phyloP scores from a whole-genome alignment of 2,113 vertebrate genomes.

The Propithecus coquereli region DNA sequence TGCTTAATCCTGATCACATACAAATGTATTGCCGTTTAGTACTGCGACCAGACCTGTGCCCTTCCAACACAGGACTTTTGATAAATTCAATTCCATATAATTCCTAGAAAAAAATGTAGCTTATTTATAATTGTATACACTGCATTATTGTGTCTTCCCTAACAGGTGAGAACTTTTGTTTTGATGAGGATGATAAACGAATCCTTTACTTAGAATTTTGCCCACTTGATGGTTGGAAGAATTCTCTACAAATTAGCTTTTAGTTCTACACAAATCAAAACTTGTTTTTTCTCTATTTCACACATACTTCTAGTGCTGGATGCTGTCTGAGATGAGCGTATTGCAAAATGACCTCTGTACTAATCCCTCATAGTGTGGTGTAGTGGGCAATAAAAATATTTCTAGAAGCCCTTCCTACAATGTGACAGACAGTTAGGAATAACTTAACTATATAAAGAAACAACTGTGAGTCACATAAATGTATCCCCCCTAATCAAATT shows the following conservation, averaged over 20 bases:
- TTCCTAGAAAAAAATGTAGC: not conserved
- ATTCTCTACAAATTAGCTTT: not conserved
- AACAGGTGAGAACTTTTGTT: not conserved
- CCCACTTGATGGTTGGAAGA: not conserved
- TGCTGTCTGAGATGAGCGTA: not conserved
- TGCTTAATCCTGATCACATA: not conserved
- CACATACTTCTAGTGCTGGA: not conserved
- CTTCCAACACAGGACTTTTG: not conserved
- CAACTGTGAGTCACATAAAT: not conserved
- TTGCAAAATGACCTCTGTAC: not conserved
- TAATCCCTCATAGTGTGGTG: not conserved
- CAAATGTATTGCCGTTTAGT: not conserved
- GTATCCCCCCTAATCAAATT: not conserved
- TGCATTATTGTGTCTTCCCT: not conserved
- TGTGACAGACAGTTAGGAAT: not conserved
- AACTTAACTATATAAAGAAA: not conserved
- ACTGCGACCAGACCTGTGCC: not conserved
- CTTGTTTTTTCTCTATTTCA: not conserved
- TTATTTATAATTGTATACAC: not conserved
- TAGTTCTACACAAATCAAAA: not conserved
- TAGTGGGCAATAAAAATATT: not conserved
- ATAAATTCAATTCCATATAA: not conserved
- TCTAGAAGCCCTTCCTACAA: not conserved
- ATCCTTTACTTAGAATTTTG: slow-evolving; percentile 4
- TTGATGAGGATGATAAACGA: not conserved